Evolutionary conservation across 1,140 invertebrate genomes (phyloP), one percentile per base, ranked within the genome.

Genomic region (Cydia amplana): DNA sequence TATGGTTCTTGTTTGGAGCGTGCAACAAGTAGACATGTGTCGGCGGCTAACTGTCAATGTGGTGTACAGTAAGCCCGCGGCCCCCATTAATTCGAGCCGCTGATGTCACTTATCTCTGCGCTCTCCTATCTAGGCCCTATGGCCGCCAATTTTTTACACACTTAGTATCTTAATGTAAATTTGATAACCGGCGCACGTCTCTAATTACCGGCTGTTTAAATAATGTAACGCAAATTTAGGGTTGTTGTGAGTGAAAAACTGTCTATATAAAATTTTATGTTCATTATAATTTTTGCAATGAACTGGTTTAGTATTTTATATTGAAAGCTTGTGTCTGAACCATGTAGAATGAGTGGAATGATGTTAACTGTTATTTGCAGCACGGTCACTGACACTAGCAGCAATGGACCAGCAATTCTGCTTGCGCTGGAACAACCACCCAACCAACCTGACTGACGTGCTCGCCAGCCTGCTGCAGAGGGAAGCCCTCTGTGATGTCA

Each of bases 351-450:
- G 73, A 80, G 75, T 40, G 25, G 65, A 36, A 70, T 70, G 32
- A 70, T 70, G 32, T 40, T 70, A 70, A 77, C 75, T 81, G 78
- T 83, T 87, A 74, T 86, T 91, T 87, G 78, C 90, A 93, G 93
- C 89, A 92, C 91, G 91, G 88, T 89, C 93, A 92, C 87, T 93
- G 92, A 93, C 93, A 92, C 83, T 91, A 90, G 87, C 90, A 90
- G 91, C 91, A 93, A 97, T 97, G 96, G 97, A 97, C 94, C 97
- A 98, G 95, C 97, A 98, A 95, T 98, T 97, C 94, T 98, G 97
- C 94, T 95, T 98, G 89, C 96, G 97, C 92, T 98, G 97, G 97
- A 98, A 98, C 95, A 98, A 98, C 94, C 97, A 98, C 94, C 97
- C 96, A 87, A 95, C 94, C 91, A 98, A 98, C 94, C 94, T 98